A percentile compares a stretch with the other conserved stretches of the same genome.
phyloP scores from a whole-genome alignment of 2,888 invertebrate genomes.

The Carcina quercana region DNA sequence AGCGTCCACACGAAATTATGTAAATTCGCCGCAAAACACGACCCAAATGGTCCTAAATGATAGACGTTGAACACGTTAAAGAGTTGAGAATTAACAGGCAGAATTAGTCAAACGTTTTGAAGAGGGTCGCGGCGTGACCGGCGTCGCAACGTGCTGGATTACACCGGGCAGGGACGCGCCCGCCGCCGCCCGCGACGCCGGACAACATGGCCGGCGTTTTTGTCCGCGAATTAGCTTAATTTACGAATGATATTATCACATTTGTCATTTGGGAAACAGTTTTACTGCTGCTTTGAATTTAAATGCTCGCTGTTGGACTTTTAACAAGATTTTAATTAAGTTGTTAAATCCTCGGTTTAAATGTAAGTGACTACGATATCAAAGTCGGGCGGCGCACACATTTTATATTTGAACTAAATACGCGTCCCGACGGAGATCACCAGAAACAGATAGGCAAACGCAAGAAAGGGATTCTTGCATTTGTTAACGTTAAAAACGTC shows the following conservation, averaged over 20 bases:
- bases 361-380: too few species aligned
- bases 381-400: too few species aligned
- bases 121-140: constrained; percentile 26
- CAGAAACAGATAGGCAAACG: too few species aligned
- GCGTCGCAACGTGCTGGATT: constrained; percentile 32
- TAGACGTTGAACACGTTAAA: constrained; percentile 20
- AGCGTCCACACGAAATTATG: constrained; percentile 16
- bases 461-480: too few species aligned
- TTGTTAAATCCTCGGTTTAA: too few species aligned
- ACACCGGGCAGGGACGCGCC: constrained; percentile 24
- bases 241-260: constrained; percentile 8
- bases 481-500: too few species aligned
- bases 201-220: constrained; percentile 30
- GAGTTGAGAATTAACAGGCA: constrained; percentile 28
- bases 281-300: constrained; percentile 14
- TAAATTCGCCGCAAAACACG: constrained; percentile 12
- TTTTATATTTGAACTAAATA: too few species aligned
- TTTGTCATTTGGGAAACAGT: constrained; percentile 20
- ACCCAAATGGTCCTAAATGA: constrained; percentile 8
- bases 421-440: too few species aligned
- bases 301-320: too few species aligned
- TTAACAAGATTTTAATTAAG: too few species aligned
- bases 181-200: constrained; percentile 16
- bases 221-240: constrained; percentile 30
- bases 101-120: constrained; percentile 19